These are phyloP conservation scores for Bursaphelenchus okinawaensis DNA, from an alignment of 2,888 invertebrate genomes.

Conservation along the genomic window DNA sequence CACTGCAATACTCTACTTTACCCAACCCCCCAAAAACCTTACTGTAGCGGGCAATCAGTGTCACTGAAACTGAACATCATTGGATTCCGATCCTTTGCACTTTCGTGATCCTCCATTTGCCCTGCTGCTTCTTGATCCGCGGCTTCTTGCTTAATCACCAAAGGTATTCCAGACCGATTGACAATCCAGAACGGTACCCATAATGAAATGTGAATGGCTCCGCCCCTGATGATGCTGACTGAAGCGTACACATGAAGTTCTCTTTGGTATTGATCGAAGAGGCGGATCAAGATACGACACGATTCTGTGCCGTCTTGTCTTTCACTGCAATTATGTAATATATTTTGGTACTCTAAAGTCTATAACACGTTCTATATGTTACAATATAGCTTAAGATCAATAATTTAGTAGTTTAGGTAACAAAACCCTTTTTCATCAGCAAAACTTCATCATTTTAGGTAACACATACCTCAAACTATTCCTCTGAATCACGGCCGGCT, in stretches of 20 bases:
- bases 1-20: too few species aligned
- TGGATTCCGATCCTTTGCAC: conserved; percentile 83
- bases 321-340: too few species aligned
- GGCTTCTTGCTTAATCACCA: conserved; percentile 81
- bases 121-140: conserved; percentile 63
- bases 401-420: too few species aligned
- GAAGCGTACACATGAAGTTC: conserved; percentile 41
- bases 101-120: conserved; percentile 83
- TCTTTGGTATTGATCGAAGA: conserved; percentile 33
- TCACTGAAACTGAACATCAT: conserved; percentile 88
- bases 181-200: conserved; percentile 88
- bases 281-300: conserved; percentile 21
- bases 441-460: too few species aligned
- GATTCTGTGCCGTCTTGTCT: conserved; percentile 9
- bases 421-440: too few species aligned
- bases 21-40: background rate
- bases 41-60: conserved; percentile 69
- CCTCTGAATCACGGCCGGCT: conserved; percentile 60
- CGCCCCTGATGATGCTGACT: conserved; percentile 57
- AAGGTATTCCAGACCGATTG: conserved; percentile 88
- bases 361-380: too few species aligned
- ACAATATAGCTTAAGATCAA: too few species aligned
- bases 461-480: background rate
- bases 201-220: conserved; percentile 66
- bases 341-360: too few species aligned